Percentiles rank a stretch among this genome's conserved stretches.
Conservation (phyloP, 2,888 invertebrate genomes). For the Ophioninae sp. region DNA sequence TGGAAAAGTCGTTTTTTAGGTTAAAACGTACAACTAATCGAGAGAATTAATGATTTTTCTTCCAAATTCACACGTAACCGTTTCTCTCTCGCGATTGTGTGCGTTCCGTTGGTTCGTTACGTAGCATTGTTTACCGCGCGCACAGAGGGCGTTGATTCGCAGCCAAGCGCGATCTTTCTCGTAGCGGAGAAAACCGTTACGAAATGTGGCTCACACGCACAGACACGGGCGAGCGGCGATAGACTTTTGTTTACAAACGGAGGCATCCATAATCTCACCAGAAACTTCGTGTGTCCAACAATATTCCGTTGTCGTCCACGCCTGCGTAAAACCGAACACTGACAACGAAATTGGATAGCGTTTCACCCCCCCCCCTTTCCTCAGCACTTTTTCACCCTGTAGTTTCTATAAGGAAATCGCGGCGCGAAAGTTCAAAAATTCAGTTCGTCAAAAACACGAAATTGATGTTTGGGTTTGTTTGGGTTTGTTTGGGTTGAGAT, state of each 20-base stretch:
- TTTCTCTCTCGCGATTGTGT: background rate
- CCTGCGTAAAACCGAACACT: conserved; percentile 2
- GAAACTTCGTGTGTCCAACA: background rate
- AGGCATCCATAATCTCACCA: background rate
- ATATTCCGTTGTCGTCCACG: conserved; percentile 18
- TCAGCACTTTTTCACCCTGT: no score
- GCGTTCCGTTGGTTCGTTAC: conserved; percentile 7
- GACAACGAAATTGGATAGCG: background rate
- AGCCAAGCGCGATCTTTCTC: background rate
- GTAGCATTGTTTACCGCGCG: conserved; percentile 19
- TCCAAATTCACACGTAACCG: no score
- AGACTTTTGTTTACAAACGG: background rate
- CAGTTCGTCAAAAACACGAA: no score
- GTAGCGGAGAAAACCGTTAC: conserved; percentile 3
- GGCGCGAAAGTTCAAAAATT: no score
- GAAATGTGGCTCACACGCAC: background rate
- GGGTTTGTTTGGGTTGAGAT: no score
- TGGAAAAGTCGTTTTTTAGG: no score
- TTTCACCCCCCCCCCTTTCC: background rate
- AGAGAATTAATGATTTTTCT: no score
- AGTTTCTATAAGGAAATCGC: no score
- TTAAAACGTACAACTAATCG: no score
- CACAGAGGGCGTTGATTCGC: background rate
- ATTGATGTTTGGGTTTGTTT: no score
- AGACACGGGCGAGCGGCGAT: background rate